Evolutionary conservation across 2,113 vertebrate genomes (phyloP).

Genomic region (Gallinago paraguaiae): DNA sequence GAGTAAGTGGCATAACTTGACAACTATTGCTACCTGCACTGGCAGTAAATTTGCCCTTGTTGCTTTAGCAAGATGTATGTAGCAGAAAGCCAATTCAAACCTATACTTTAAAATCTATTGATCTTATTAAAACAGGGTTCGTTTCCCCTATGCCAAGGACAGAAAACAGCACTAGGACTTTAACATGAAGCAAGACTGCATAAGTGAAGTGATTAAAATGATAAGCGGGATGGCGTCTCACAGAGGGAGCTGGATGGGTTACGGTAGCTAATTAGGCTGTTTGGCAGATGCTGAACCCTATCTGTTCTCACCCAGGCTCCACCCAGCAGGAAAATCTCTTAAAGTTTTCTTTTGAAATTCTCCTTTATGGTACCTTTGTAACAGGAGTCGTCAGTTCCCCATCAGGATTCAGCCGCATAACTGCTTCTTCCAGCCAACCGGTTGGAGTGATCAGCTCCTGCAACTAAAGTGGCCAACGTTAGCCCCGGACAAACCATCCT

Average conservation of each 20-base stretch:
- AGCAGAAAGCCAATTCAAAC: neutral
- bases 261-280: neutral
- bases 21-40: neutral
- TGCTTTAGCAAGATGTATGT: neutral
- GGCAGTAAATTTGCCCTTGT: neutral
- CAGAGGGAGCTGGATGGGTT: neutral
- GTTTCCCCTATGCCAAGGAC: neutral
- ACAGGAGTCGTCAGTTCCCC: neutral
- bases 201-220: neutral
- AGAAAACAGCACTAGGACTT: neutral
- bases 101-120: neutral
- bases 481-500: neutral
- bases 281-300: neutral
- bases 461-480: neutral
- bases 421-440: neutral
- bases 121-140: neutral
- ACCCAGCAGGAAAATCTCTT: neutral
- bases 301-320: neutral
- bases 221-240: neutral
- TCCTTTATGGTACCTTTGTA: neutral
- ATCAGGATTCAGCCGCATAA: neutral
- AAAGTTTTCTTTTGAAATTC: neutral
- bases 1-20: neutral
- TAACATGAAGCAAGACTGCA: neutral
- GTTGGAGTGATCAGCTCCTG: neutral